phyloP scores from a whole-genome alignment of 2,888 invertebrate species.

The Thymelicus lineola region DNA sequence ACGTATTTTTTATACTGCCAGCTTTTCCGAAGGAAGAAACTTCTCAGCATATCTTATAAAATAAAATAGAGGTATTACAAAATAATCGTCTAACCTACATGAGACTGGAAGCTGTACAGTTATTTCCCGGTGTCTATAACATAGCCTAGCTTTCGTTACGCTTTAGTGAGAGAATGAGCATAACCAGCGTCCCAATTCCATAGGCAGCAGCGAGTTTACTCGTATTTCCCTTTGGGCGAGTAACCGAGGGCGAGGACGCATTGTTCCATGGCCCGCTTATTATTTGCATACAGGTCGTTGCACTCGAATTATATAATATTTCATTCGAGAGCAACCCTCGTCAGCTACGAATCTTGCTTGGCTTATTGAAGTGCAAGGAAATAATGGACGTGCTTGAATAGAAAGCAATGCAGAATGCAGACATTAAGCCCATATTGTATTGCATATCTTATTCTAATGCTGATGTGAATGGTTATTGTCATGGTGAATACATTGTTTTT shows the following conservation, averaged over 20 bases:
- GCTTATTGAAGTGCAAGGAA: slow-evolving; percentile 23
- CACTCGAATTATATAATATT: slow-evolving; percentile 44
- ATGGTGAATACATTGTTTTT: not conserved
- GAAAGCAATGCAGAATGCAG: slow-evolving; percentile 3
- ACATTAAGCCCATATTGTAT: slow-evolving; percentile 2
- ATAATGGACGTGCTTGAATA: slow-evolving; percentile 28
- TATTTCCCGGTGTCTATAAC: too few species aligned
- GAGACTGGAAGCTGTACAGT: too few species aligned
- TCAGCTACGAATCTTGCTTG: slow-evolving; percentile 18
- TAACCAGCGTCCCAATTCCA: slow-evolving; percentile 37
- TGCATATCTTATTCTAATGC: slow-evolving; percentile 1
- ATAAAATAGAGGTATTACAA: too few species aligned
- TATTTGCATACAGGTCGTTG: slow-evolving; percentile 57
- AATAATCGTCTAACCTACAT: too few species aligned
- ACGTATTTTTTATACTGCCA: too few species aligned
- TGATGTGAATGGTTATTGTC: not conserved
- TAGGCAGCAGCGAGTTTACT: slow-evolving; percentile 53
- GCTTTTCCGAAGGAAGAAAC: too few species aligned
- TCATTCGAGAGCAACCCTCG: slow-evolving; percentile 14
- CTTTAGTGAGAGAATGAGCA: not conserved
- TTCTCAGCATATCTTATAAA: too few species aligned
- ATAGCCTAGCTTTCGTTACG: not conserved
- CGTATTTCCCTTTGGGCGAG: slow-evolving; percentile 60
- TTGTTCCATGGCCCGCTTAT: slow-evolving; percentile 55
- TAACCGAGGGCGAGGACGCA: slow-evolving; percentile 54